Conservation (phyloP, 1,140 invertebrate genomes). For the Cepaea nemoralis region DNA sequence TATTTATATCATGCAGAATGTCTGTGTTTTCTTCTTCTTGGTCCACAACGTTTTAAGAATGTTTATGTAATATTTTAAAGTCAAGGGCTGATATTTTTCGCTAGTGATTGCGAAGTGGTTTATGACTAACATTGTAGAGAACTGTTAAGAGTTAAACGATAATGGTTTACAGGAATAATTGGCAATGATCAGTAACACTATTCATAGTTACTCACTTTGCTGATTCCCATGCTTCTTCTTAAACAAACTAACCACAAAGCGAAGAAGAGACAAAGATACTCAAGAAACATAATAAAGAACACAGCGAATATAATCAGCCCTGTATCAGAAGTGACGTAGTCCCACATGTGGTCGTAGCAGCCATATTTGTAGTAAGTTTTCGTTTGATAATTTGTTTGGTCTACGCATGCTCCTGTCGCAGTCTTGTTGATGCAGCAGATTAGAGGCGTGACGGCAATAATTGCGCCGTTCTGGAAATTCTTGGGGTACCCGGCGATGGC, state of each 20-base stretch:
- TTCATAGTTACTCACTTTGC: background rate
- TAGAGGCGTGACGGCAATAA: background rate
- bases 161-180: too few relatives aligned
- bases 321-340: constrained; percentile 22
- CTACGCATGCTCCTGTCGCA: background rate
- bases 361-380: constrained; percentile 14
- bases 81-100: too few relatives aligned
- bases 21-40: too few relatives aligned
- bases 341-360: constrained; percentile 26
- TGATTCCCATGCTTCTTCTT: background rate
- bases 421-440: constrained; percentile 19
- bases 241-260: background rate
- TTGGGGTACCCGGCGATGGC: background rate
- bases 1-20: too few relatives aligned
- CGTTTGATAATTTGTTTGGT: background rate
- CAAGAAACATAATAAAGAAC: background rate
- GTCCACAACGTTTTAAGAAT: too few relatives aligned
- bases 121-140: too few relatives aligned
- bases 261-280: constrained; percentile 26
- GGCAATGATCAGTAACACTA: background rate
- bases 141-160: too few relatives aligned
- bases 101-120: too few relatives aligned
- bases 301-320: constrained; percentile 18
- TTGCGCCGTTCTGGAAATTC: background rate
- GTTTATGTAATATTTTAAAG: too few relatives aligned